phyloP scores from a whole-genome alignment of 1,140 invertebrate genomes.

The Drosophila leontia region DNA sequence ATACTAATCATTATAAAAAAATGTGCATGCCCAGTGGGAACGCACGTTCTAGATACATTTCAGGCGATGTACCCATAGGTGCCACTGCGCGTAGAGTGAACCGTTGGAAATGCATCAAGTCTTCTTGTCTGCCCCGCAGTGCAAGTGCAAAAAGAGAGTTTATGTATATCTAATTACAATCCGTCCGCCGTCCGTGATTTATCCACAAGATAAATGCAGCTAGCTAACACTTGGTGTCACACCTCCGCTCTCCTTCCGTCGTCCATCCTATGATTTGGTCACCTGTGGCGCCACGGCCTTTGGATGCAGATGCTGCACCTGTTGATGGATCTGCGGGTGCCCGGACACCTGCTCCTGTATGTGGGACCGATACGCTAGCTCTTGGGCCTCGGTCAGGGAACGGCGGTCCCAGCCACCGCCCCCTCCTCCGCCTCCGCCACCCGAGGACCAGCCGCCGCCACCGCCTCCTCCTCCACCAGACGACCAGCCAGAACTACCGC shows the following conservation, averaged over 20 bases:
- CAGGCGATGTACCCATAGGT: conserved; percentile 66
- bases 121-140: conserved; percentile 46
- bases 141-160: conserved; percentile 51
- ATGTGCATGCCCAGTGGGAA: conserved; percentile 51
- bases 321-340: conserved; percentile 42
- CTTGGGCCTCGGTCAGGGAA: conserved; percentile 86
- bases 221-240: conserved; percentile 45
- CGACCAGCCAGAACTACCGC: conserved; percentile 86
- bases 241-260: conserved; percentile 14
- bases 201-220: conserved; percentile 81
- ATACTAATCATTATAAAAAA: conserved; percentile 73
- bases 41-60: conserved; percentile 76
- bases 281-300: conserved; percentile 42
- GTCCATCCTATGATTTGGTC: conserved; percentile 62
- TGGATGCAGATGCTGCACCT: conserved; percentile 51
- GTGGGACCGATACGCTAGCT: conserved; percentile 89
- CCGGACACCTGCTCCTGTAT: conserved; percentile 41
- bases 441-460: conserved; percentile 87
- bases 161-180: conserved; percentile 77
- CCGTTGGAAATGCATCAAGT: conserved; percentile 71
- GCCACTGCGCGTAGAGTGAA: conserved; percentile 68
- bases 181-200: conserved; percentile 52
- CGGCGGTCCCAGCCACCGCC: conserved; percentile 85
- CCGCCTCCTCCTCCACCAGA: conserved; percentile 86
- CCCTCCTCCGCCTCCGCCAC: conserved; percentile 84